A percentile compares a stretch with the other conserved stretches of the same genome.
phyloP scores from a whole-genome alignment of 1,140 invertebrate genomes.

The Nomia melanderi region DNA sequence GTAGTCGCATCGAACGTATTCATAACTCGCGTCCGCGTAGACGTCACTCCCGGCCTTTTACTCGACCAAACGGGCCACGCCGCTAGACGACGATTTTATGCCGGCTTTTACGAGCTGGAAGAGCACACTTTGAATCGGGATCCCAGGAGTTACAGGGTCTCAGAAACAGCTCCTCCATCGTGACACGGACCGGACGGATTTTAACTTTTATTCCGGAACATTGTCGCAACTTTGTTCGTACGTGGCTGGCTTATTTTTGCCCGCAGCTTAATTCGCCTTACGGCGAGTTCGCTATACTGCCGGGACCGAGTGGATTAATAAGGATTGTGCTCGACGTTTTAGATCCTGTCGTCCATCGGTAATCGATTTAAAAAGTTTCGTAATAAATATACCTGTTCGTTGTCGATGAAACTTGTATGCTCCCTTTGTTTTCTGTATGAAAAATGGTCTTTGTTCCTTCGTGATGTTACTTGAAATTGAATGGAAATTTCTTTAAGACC shows the following conservation, averaged over 20 bases:
- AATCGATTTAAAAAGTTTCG: too few relatives aligned
- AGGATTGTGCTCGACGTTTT: not conserved
- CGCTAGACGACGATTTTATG: constrained; percentile 76
- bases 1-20: constrained; percentile 74
- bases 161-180: constrained; percentile 42
- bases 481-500: too few relatives aligned
- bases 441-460: too few relatives aligned
- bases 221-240: constrained; percentile 52
- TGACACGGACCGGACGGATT: constrained; percentile 43
- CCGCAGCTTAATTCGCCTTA: constrained; percentile 19
- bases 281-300: not conserved
- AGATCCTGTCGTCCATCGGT: too few relatives aligned
- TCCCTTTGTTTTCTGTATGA: too few relatives aligned
- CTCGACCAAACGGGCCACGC: constrained; percentile 60
- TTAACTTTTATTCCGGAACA: constrained; percentile 57
- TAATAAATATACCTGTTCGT: too few relatives aligned
- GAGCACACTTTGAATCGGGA: constrained; percentile 73
- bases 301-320: not conserved
- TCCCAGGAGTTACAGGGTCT: constrained; percentile 66
- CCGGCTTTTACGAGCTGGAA: constrained; percentile 74
- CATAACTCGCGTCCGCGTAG: constrained; percentile 73
- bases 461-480: too few relatives aligned
- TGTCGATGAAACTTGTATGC: too few relatives aligned
- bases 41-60: constrained; percentile 70
- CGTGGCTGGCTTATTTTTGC: constrained; percentile 49